Conservation (phyloP, 2,888 invertebrate genomes). For the Eupithecia exiguata region DNA sequence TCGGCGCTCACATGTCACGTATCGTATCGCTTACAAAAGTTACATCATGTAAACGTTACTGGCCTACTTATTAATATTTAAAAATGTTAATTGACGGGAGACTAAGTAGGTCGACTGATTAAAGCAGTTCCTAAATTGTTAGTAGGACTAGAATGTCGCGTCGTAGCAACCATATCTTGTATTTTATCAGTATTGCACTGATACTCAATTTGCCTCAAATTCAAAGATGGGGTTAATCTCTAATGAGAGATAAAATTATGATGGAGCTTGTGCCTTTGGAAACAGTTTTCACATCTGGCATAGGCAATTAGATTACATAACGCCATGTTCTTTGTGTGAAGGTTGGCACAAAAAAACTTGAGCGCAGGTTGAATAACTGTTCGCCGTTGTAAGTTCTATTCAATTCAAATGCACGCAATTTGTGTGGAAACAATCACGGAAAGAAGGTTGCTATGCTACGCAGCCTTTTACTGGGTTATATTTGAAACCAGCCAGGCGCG, state of each 20-base stretch:
- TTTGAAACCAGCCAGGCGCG: conserved; percentile 50
- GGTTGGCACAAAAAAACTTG: conserved; percentile 39
- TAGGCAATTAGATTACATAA: conserved; percentile 40
- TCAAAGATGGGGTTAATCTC: not conserved
- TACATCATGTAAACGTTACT: conserved; percentile 23
- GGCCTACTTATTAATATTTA: conserved; percentile 13
- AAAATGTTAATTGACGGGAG: not conserved
- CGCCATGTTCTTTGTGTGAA: conserved; percentile 41
- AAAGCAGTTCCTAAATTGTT: conserved; percentile 8
- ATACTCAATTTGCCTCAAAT: conserved; percentile 18
- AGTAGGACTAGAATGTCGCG: not conserved
- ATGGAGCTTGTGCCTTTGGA: not conserved
- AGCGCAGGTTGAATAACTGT: conserved; percentile 45
- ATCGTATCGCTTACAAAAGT: conserved; percentile 10
- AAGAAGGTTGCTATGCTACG: conserved; percentile 45
- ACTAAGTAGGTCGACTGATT: conserved; percentile 15
- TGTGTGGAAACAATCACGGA: conserved; percentile 47
- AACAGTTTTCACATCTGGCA: conserved; percentile 5
- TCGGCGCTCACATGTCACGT: conserved; percentile 44
- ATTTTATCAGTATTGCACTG: not conserved
- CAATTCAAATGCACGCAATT: conserved; percentile 48
- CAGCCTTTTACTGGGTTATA: conserved; percentile 47
- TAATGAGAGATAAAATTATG: conserved; percentile 1
- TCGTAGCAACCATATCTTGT: conserved; percentile 1
- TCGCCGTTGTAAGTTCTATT: conserved; percentile 46